Conservation (phyloP, 64 coral and sea anemone species). For the Actinia equina region DNA sequence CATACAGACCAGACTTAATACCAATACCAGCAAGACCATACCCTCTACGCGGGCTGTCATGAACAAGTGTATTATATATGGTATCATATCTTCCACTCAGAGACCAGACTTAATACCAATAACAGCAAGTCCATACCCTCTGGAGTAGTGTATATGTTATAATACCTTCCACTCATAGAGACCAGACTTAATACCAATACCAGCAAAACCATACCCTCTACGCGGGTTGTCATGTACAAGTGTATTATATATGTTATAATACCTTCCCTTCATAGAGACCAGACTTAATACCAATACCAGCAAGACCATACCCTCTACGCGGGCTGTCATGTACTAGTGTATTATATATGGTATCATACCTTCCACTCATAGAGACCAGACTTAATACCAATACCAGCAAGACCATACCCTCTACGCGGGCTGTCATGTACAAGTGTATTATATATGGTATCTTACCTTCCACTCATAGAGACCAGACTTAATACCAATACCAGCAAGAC, state of each 20-base stretch:
- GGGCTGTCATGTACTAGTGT: not conserved
- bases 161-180: constrained; percentile 82
- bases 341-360: not conserved
- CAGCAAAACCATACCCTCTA: constrained; percentile 64
- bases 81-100: constrained; percentile 64
- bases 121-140: constrained; percentile 66
- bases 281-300: constrained; percentile 79
- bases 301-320: constrained; percentile 58
- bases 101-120: constrained; percentile 85
- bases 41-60: not conserved
- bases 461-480: constrained; percentile 89
- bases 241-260: not conserved
- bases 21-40: constrained; percentile 78
- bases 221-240: not conserved
- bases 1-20: constrained; percentile 84
- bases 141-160: not conserved
- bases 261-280: constrained; percentile 87
- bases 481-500: constrained; percentile 78
- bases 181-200: constrained; percentile 83
- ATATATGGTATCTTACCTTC: constrained; percentile 32
- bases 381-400: constrained; percentile 79
- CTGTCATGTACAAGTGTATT: not conserved
- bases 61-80: not conserved
- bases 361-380: constrained; percentile 92
- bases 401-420: constrained; percentile 44